phyloP scores from a whole-genome alignment of 2,888 invertebrate genomes.

The Nomada fucata region DNA sequence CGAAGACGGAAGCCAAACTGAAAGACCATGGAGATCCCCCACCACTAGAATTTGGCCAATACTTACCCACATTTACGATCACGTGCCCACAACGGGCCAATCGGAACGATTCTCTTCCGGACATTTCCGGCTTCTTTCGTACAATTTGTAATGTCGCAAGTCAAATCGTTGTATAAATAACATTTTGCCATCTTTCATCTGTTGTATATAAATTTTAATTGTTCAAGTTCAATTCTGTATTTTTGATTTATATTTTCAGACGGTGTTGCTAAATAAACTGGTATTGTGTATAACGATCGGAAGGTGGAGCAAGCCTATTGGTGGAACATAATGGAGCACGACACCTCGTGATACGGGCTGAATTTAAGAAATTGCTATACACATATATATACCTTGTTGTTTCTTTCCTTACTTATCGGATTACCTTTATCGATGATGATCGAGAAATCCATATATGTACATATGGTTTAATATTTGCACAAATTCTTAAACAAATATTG shows the following conservation, averaged over 20 bases:
- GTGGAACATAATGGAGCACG: slow-evolving; percentile 44
- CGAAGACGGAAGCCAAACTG: slow-evolving; percentile 66
- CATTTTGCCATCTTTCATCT: slow-evolving; percentile 13
- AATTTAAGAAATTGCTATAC: slow-evolving; percentile 43
- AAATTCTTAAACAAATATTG: not conserved
- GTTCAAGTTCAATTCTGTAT: not conserved
- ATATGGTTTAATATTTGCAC: not conserved
- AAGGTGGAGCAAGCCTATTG: slow-evolving; percentile 62
- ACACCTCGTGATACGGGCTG: slow-evolving; percentile 44
- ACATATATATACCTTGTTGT: slow-evolving; percentile 4
- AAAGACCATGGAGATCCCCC: slow-evolving; percentile 56
- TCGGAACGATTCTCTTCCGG: slow-evolving; percentile 23
- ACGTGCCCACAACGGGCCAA: slow-evolving; percentile 37
- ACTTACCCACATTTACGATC: not conserved
- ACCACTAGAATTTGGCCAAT: slow-evolving; percentile 38
- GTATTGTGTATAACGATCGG: slow-evolving; percentile 75
- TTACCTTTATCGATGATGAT: slow-evolving; percentile 31
- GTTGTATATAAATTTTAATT: not conserved
- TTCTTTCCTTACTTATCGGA: slow-evolving; percentile 36
- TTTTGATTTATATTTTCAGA: not conserved
- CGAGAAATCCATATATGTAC: not conserved
- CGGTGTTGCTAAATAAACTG: slow-evolving; percentile 31
- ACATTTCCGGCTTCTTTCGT: slow-evolving; percentile 37
- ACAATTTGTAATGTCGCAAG: not conserved
- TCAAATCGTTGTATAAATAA: not conserved